A percentile compares a stretch with the other conserved stretches of the same genome.
Evolutionary conservation across 2,113 vertebrate genomes (phyloP).

Genomic region (Macroglossus sobrinus): DNA sequence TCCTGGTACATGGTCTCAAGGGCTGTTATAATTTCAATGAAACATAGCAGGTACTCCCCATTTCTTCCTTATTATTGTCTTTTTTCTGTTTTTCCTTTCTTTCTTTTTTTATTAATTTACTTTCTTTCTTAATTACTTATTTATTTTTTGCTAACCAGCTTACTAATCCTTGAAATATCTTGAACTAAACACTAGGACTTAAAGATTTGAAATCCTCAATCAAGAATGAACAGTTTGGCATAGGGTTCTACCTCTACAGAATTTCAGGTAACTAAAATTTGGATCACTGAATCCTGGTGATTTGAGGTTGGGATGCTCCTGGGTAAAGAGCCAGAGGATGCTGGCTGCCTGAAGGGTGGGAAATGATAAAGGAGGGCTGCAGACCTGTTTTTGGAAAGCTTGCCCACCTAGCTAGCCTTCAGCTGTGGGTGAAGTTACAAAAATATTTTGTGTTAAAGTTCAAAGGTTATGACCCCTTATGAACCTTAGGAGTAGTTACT

Average conservation of each 20-base stretch:
- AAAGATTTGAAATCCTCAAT: neutral
- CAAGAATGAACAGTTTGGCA: neutral
- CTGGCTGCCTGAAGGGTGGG: neutral
- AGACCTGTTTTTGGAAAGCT: neutral
- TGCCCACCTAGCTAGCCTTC: neutral
- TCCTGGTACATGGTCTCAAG: neutral
- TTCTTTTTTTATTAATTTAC: fast-evolving
- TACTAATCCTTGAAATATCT: neutral
- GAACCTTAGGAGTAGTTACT: neutral
- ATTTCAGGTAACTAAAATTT: neutral
- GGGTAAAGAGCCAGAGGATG: neutral
- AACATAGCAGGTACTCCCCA: neutral
- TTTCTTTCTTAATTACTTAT: neutral
- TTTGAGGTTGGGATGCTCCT: neutral
- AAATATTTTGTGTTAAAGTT: neutral
- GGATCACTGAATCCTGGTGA: neutral
- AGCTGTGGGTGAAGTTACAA: neutral
- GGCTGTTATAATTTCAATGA: neutral
- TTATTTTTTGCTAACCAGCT: neutral
- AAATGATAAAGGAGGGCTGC: neutral
- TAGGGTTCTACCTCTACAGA: neutral
- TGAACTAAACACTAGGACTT: neutral
- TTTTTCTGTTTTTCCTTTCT: too few relatives aligned
- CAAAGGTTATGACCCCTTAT: neutral
- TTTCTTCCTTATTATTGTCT: neutral